Evolutionary conservation across 2,113 vertebrate genomes (phyloP).

Genomic region (Alethe castanea): DNA sequence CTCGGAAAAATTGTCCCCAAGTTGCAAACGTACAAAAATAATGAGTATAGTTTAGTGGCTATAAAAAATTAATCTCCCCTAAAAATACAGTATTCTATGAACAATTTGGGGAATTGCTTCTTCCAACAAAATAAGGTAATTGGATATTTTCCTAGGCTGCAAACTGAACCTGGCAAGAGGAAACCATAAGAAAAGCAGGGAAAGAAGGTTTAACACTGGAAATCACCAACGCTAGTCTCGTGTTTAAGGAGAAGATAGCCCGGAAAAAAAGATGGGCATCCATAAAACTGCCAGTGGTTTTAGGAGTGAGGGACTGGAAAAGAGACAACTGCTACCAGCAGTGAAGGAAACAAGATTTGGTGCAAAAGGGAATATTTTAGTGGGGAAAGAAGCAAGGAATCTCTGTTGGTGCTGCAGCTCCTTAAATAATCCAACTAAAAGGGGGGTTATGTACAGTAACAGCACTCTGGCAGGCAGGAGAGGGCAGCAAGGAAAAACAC

Average conservation of each 20-base stretch:
- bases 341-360: background rate
- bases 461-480: background rate
- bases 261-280: background rate
- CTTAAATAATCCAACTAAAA: background rate
- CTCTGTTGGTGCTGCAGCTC: background rate
- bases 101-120: conserved; percentile 41
- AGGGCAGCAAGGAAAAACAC: background rate
- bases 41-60: conserved; percentile 73
- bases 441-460: background rate
- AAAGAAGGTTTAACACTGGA: conserved; percentile 1
- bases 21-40: conserved; percentile 74
- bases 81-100: conserved; percentile 75
- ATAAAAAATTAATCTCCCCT: conserved; percentile 72
- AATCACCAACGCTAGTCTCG: background rate
- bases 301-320: background rate
- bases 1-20: conserved; percentile 36
- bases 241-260: background rate
- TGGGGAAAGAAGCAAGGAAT: background rate
- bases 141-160: background rate
- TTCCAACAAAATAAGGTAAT: conserved; percentile 1
- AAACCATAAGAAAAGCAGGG: background rate
- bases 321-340: background rate
- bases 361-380: background rate
- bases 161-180: conserved; percentile 3
- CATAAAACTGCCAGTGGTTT: conserved; percentile 28